Conservation (phyloP, 30 jellyfish, hydroid and myxozoan species). For the Aurelia sp. region DNA sequence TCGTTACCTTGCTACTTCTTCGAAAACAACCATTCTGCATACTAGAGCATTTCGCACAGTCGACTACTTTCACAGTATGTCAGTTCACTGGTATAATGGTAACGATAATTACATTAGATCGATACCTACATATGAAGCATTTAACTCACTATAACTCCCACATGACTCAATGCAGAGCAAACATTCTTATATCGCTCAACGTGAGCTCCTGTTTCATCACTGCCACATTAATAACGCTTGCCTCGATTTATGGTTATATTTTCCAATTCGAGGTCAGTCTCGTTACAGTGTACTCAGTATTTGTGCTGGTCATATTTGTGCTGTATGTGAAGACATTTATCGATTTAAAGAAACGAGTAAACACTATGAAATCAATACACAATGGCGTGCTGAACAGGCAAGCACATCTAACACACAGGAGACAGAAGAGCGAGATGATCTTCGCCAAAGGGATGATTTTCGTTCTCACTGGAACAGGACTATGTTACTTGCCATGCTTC, state of each 20-base stretch:
- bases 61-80: constrained; percentile 35
- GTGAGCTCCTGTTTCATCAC: constrained; percentile 46
- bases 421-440: constrained; percentile 47
- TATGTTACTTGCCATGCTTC: constrained; percentile 63
- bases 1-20: constrained; percentile 27
- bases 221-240: constrained; percentile 22
- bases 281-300: constrained; percentile 23
- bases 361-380: constrained; percentile 4
- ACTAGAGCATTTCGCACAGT: constrained; percentile 46
- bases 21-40: constrained; percentile 37
- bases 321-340: constrained; percentile 41
- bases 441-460: constrained; percentile 63
- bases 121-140: constrained; percentile 62
- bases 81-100: constrained; percentile 65
- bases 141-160: constrained; percentile 30
- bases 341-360: constrained; percentile 22
- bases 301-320: constrained; percentile 30
- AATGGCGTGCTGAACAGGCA: background rate
- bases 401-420: background rate
- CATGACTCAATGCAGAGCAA: constrained; percentile 46
- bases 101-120: constrained; percentile 47
- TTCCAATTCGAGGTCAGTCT: constrained; percentile 51
- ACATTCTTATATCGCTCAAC: constrained; percentile 15
- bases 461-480: constrained; percentile 30
- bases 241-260: constrained; percentile 35